Base-by-base conservation (phyloP, 1,140 invertebrate species). In the Papilio aristodemus region DNA sequence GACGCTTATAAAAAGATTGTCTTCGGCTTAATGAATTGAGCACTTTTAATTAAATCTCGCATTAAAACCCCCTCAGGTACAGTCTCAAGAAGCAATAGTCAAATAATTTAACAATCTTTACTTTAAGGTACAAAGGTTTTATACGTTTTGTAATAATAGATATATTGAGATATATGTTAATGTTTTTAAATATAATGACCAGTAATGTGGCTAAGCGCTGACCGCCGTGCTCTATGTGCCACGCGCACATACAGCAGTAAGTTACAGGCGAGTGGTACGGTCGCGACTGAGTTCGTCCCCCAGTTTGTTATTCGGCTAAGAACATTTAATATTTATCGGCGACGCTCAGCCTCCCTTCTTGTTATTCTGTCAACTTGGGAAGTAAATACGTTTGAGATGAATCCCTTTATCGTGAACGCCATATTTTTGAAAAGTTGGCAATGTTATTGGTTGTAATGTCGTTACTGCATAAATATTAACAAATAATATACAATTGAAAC, bases 11-110 rank as follows among this genome's bases (percentile, higher is more conserved):
- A 54, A 54, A 54, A 8, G 46, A 54, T 54, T 54, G 46, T 22
- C 19, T 54, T 54, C 46, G 22, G 19, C 22, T 54, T 54, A 54
- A 54, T 54, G 46, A 54, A 54, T 54, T 54, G 46, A 54, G 46
- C 46, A 54, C 17, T 54, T 54, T 54, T 54, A 54, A 54, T 54
- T 54, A 54, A 54, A 54, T 54, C 46, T 19, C 19, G 19, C 17
- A 54, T 54, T 54, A 54, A 54, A 54, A 54, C 17, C 46, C 46
- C 17, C 46, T 22, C 46, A 25, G 19, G 46, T 50, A 50, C 43
- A 19, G 6, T 50, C 43, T 7, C 9, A 4, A 50, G 19, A 2
- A 32, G 27, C 43, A 19, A 50, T 25, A 25, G 22, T 11, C 46
- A 54, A 5, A 54, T 9, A 0, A 10, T 19, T 17, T 17, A 14